A percentile compares a stretch with the other conserved stretches of the same genome.
phyloP scores from a whole-genome alignment of 1,140 invertebrate species.

The Aporrectodea caliginosa region DNA sequence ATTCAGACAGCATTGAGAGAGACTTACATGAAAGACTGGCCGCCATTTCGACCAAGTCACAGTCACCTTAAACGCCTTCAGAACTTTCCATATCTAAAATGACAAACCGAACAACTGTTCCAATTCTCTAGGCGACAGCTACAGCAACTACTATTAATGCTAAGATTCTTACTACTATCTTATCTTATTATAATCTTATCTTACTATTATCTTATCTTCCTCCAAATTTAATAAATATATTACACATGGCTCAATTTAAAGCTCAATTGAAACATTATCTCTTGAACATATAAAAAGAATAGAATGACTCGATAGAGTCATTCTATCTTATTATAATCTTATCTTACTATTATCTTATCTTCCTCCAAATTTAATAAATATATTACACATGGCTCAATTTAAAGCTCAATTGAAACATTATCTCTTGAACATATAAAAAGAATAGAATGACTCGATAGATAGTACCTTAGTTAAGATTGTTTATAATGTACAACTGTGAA shows the following conservation, averaged over 20 bases:
- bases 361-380: too few species aligned
- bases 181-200: background rate
- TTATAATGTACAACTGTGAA: too few species aligned
- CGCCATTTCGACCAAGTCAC: constrained; percentile 41
- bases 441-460: too few species aligned
- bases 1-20: too few species aligned
- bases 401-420: too few species aligned
- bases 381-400: too few species aligned
- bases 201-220: background rate
- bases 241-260: too few species aligned
- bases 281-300: too few species aligned
- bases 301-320: background rate
- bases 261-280: too few species aligned
- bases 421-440: too few species aligned
- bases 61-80: constrained; percentile 77
- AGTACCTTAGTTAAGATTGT: too few species aligned
- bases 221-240: too few species aligned
- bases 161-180: background rate
- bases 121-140: background rate
- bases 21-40: constrained; percentile 42
- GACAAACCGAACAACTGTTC: background rate
- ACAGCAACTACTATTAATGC: background rate
- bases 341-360: background rate
- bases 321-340: background rate
- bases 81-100: constrained; percentile 84